Evolutionary conservation across 2,797 vertebrate species (phyloP), one percentile per base, ranked within the genome.

Genomic region (Cuculus canorus): DNA sequence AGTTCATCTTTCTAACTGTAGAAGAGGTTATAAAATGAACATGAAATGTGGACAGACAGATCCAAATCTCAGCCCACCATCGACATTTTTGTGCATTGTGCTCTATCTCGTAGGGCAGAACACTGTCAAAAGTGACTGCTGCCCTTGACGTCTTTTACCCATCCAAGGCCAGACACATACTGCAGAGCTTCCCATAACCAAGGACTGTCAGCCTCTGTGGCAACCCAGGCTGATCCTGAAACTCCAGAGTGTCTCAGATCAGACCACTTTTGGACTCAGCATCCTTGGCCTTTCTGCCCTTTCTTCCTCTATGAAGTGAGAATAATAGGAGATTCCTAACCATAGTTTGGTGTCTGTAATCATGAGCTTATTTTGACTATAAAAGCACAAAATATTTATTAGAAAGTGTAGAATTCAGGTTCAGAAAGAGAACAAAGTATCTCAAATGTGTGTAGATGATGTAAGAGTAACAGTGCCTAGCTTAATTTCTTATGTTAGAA

Each of bases 401-500:
- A 0, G 8, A 6, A 50, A 47, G 25, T 33, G 9, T 47, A n/a
- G 53, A 45, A 27, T 76, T 92, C 11, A 1, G 0, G 25, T 60
- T 93, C 32, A 64, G 57, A 89, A 92, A 30, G 33, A 87, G 48
- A 84, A 52, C 24, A 75, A 32, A 41, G 16, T 69, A 45, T 54
- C 17, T 86, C 65, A 88, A 7, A 69, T 37, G 3, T 78, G 9
- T 35, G 33, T 63, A 45, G 45, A 47, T 92, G 59, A 47, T 68
- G 39, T 32, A 71, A 87, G 43, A 28, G 25, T 9, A 9, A 32
- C 35, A 54, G n/a, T 35, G n/a, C 41, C 52, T 82, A 72, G 39
- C 47, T 90, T 60, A 1, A 63, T 88, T 94, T 93, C 73, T 86
- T 66, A 47, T 13, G 50, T 66, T 75, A 76, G 37, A 87, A 92